Conservation (phyloP, 2,113 vertebrate genomes). For the Cyphomyrus plagiostoma region DNA sequence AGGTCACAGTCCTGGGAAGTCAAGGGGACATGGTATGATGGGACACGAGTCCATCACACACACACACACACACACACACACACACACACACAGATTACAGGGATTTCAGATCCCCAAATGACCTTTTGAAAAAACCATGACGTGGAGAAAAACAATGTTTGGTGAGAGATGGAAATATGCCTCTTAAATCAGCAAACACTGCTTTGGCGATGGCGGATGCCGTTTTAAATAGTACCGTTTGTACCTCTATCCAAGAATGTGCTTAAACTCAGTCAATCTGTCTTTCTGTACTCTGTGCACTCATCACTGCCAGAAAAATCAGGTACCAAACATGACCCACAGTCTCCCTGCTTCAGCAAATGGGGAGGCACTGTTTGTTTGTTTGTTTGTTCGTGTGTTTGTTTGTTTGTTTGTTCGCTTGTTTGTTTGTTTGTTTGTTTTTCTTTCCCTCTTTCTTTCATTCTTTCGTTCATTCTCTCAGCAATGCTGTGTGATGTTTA, state of each 20-base stretch:
- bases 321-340: neutral
- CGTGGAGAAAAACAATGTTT: neutral
- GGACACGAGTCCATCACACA: neutral
- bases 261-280: neutral
- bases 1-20: neutral
- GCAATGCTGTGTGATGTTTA: neutral
- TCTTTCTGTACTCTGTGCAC: neutral
- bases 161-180: neutral
- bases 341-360: neutral
- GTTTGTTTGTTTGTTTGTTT: neutral
- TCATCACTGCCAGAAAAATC: neutral
- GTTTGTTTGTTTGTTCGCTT: neutral
- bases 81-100: conserved; percentile 15
- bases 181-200: neutral
- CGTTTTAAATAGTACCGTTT: neutral
- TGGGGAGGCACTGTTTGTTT: neutral
- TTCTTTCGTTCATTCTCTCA: neutral
- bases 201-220: neutral
- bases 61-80: neutral
- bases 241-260: neutral
- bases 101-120: conserved; percentile 24
- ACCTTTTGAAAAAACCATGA: neutral
- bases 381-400: neutral
- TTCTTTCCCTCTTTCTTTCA: neutral
- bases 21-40: neutral